Conservation (phyloP, 2,797 vertebrate genomes). For the Sebastes vulpes region DNA sequence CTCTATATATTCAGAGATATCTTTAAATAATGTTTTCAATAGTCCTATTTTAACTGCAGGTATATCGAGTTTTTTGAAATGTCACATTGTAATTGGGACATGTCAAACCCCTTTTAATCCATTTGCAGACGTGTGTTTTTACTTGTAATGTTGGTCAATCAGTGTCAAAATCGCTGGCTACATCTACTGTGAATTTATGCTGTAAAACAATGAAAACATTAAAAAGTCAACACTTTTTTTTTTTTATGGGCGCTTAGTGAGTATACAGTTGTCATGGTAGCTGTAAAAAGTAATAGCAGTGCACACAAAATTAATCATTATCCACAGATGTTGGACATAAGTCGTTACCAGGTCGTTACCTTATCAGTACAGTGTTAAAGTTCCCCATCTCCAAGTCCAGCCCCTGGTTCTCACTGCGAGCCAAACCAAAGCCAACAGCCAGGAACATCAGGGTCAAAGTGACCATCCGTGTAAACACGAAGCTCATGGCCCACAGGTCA, state of each 20-base stretch:
- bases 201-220: conserved; percentile 7
- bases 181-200: background rate
- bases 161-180: background rate
- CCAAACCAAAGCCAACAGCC: conserved; percentile 94
- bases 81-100: background rate
- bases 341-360: conserved; percentile 74
- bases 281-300: conserved; percentile 8
- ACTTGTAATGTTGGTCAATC: background rate
- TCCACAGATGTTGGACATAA: background rate
- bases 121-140: background rate
- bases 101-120: background rate
- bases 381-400: conserved; percentile 92
- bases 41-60: background rate
- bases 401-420: conserved; percentile 90
- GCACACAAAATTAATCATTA: conserved; percentile 7
- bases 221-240: no score
- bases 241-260: background rate
- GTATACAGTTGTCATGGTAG: background rate
- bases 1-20: background rate
- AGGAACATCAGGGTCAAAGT: conserved; percentile 96
- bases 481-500: conserved; percentile 93
- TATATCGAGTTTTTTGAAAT: background rate
- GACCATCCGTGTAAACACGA: conserved; percentile 93
- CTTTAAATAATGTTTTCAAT: background rate
- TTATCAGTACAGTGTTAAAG: conserved; percentile 94